Evolutionary conservation across 2,888 invertebrate genomes (phyloP), one percentile per base, ranked within the genome.

Genomic region (Metopia argyrocephala): DNA sequence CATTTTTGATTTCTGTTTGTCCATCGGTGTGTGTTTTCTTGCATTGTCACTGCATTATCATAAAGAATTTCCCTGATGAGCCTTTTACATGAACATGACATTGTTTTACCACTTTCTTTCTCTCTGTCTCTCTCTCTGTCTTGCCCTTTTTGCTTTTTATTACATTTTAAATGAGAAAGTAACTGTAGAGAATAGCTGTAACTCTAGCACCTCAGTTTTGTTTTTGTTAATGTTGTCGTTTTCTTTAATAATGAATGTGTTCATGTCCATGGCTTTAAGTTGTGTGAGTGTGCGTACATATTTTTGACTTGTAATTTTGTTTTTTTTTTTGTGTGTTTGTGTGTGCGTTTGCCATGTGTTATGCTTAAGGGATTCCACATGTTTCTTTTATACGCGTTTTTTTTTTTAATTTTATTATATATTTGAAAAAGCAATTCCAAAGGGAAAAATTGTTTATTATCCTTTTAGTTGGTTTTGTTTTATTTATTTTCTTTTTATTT

Each of bases 51-150:
- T 62, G 64, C 64, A 64, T 48, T 31, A 52, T 28, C 31, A 21
- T 46, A 20, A 48, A 20, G 31, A 48, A 73, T 66, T 78, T 78
- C 78, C 66, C 78, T 68, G 38, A 66, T 62, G 78, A 48, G 61
- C 48, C 21, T 73, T 38, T 75, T 78, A 48, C 31, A 59, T 38
- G 23, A 61, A 76, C 61, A 76, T 62, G 68, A n/a, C 48, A 70
- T 66, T 38, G 3, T 38, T 38, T 38, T 3, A 2, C 12, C 12
- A 12, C 31, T 31, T 3, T 2, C 31, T 31, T 0, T 31, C 0
- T 15, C 2, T 38, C 38, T 15, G 3, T 15, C 12, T 31, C 0
- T 31, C 1, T 9, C 12, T 31, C 38, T 15, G 3, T 2, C 38
- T 38, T 15, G 9, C 38, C 9, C 31, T 31, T 38, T 61, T 61